Evolutionary conservation across 2,888 invertebrate genomes (phyloP), one percentile per base, ranked within the genome.

Genomic region (Eristalis arbustorum): DNA sequence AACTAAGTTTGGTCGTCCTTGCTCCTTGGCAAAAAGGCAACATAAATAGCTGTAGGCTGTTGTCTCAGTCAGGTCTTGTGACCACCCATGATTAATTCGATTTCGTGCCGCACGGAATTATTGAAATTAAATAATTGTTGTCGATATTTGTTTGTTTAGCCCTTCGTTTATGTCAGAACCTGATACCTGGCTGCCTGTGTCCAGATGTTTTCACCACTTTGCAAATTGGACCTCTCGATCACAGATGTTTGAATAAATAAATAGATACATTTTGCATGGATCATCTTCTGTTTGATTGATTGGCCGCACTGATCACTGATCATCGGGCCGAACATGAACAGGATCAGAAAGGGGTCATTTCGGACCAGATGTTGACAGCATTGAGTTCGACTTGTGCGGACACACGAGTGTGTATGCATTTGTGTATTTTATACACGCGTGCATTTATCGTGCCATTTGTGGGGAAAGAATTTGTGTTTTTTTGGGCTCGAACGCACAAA

Each of bases 221-320:
- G 78, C 78, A 71, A 77, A 78, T 71, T 64, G 42, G 61, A 59
- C 64, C 34, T 11, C 3, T 64, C 59, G 23, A 34, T 11, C 79
- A 79, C 87, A 87, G 87, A 87, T 87, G 87, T 83, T 87, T 87
- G 87, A 87, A 87, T 83, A 71, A 64, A 79, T 87, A 87, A 87
- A 87, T 87, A 87, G 82, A 82, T 78, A 74, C 67, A 68, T 80
- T 80, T 82, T 57, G 71, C 42, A 69, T 73, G 72, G 74, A 82
- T 87, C 75, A 75, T 83, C 87, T 66, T 78, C 66, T 83, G 87
- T 71, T 87, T 87, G 87, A 87, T 87, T 83, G 87, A 87, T 87
- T 87, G 87, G 83, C 68, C 83, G 87, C 75, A 72, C 83, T 83
- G 87, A 87, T 87, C 83, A 87, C 83, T 75, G 87, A 87, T 87